phyloP scores from a whole-genome alignment of 2,888 invertebrate genomes.

The Dicyrtoma fusca region DNA sequence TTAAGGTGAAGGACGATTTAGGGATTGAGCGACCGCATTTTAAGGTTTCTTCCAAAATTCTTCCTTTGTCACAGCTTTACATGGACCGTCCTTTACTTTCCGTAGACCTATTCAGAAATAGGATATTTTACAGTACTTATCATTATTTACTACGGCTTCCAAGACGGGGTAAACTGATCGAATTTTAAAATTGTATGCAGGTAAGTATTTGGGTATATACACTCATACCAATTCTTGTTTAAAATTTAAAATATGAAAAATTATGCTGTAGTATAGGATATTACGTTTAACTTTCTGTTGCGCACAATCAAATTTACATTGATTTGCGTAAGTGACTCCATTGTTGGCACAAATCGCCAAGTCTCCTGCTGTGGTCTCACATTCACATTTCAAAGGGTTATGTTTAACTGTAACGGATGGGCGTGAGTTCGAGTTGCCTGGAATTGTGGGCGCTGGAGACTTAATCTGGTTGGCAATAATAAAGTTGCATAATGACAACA shows the following conservation, averaged over 20 bases:
- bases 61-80: conserved; percentile 10
- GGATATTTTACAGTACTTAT: too few relatives aligned
- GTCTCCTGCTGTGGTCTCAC: conserved; percentile 19
- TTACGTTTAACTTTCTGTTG: conserved; percentile 40
- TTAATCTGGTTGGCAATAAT: background rate
- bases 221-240: too few relatives aligned
- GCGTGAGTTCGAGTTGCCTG: background rate
- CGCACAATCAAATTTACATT: conserved; percentile 45
- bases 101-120: conserved; percentile 36
- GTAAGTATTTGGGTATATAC: too few relatives aligned
- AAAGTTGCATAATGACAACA: too few relatives aligned
- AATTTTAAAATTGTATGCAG: too few relatives aligned
- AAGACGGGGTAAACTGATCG: too few relatives aligned
- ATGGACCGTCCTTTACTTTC: conserved; percentile 41
- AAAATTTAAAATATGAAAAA: background rate
- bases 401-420: conserved; percentile 10
- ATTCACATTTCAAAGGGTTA: conserved; percentile 25
- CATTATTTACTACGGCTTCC: too few relatives aligned
- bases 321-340: conserved; percentile 43
- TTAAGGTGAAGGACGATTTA: too few relatives aligned
- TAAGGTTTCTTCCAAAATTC: conserved; percentile 27
- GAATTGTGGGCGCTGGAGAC: conserved; percentile 12
- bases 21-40: too few relatives aligned
- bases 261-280: background rate
- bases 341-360: conserved; percentile 42